Percentiles rank a stretch among this genome's conserved stretches.
Conservation (phyloP, 1,140 invertebrate genomes). For the Arion vulgaris region DNA sequence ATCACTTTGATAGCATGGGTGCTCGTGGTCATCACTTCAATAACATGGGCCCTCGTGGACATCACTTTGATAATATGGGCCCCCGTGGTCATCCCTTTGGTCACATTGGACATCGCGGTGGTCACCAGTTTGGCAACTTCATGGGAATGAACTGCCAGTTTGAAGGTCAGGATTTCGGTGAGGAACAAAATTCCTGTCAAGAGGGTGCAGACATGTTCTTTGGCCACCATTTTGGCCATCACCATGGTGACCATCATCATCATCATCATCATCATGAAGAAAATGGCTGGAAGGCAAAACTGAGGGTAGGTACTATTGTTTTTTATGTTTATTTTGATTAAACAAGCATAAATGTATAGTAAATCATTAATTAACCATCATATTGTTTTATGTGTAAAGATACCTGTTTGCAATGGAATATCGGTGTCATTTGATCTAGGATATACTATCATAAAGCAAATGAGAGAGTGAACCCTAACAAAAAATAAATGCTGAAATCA, state of each 20-base stretch:
- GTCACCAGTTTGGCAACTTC: neutral
- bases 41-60: neutral
- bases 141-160: neutral
- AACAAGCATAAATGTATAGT: too few relatives aligned
- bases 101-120: too few relatives aligned
- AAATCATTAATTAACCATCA: too few relatives aligned
- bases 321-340: too few relatives aligned
- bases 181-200: neutral
- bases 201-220: neutral
- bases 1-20: neutral
- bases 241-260: neutral
- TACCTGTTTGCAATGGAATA: too few relatives aligned
- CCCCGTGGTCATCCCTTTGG: neutral
- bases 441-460: too few relatives aligned
- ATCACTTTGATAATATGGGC: neutral
- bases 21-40: neutral
- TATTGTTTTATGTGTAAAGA: too few relatives aligned
- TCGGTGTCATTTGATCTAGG: too few relatives aligned
- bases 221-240: neutral
- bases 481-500: too few relatives aligned
- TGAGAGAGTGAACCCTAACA: too few relatives aligned
- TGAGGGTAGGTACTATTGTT: conserved; percentile 21
- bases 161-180: neutral
- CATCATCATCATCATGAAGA: neutral
- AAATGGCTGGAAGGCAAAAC: conserved; percentile 6